A percentile compares a stretch with the other conserved stretches of the same genome.
These are phyloP conservation scores for Hemitrygon akajei DNA, from an alignment of 2,797 vertebrate genomes.

Conservation along the genomic window DNA sequence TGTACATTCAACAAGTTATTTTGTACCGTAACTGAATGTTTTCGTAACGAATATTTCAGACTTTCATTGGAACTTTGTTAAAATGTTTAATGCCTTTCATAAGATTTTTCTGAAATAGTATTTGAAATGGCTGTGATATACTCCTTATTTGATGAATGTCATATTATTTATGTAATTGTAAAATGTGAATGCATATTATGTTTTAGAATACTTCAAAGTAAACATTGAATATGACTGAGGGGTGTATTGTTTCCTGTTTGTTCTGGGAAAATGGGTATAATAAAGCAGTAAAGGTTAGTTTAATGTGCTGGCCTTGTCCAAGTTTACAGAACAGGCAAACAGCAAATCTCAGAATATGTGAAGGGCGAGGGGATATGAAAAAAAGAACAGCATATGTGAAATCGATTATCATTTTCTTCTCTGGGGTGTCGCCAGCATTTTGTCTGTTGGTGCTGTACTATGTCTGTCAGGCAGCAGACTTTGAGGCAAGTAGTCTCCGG, in stretches of 20 bases:
- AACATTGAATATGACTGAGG: neutral
- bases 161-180: conserved; percentile 27
- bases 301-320: too few relatives aligned
- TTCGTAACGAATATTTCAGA: conserved; percentile 25
- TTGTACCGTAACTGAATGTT: conserved; percentile 14
- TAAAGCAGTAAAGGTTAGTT: neutral
- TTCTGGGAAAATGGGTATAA: neutral
- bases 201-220: conserved; percentile 24
- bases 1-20: neutral
- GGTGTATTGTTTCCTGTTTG: neutral
- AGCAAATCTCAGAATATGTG: too few relatives aligned
- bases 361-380: too few relatives aligned
- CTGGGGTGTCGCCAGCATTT: too few relatives aligned
- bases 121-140: conserved; percentile 29
- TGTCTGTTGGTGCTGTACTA: too few relatives aligned
- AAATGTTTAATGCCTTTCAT: neutral
- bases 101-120: conserved; percentile 27
- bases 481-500: too few relatives aligned
- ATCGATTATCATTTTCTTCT: too few relatives aligned
- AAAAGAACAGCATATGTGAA: too few relatives aligned
- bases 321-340: too few relatives aligned
- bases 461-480: too few relatives aligned
- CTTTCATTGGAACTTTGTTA: neutral
- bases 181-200: neutral
- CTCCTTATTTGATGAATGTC: conserved; percentile 1